phyloP scores from a whole-genome alignment of 2,888 invertebrate species.

The Amphipoea oculea region DNA sequence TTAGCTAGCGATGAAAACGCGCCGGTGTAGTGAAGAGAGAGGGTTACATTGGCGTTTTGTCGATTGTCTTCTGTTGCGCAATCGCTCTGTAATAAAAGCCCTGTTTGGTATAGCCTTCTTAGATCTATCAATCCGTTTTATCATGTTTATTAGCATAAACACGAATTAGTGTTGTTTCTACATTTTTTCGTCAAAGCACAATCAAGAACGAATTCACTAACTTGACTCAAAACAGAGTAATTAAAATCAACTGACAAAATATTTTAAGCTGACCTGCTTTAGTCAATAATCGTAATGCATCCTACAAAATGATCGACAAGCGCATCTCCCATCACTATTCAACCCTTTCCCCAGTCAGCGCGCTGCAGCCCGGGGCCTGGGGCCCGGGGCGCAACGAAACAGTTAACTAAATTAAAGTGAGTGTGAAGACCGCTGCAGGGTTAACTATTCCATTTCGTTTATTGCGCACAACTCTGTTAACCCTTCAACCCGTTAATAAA shows the following conservation, averaged over 20 bases:
- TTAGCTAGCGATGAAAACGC: slow-evolving; percentile 87
- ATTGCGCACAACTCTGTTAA: slow-evolving; percentile 87
- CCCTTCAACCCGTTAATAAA: slow-evolving; percentile 88
- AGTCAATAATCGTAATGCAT: slow-evolving; percentile 6
- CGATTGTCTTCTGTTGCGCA: slow-evolving; percentile 27
- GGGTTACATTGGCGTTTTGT: slow-evolving; percentile 22
- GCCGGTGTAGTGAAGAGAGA: slow-evolving; percentile 69
- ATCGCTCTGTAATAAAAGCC: no score
- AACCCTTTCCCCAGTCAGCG: slow-evolving; percentile 84
- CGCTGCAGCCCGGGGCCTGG: slow-evolving; percentile 77
- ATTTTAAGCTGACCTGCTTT: not conserved
- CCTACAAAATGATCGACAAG: slow-evolving; percentile 51
- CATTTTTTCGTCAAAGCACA: not conserved
- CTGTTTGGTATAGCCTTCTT: not conserved
- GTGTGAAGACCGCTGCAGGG: slow-evolving; percentile 90
- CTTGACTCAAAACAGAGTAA: not conserved
- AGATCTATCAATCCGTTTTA: not conserved
- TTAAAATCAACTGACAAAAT: not conserved
- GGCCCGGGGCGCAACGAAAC: slow-evolving; percentile 86
- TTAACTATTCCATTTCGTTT: slow-evolving; percentile 90
- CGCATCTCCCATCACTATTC: slow-evolving; percentile 74
- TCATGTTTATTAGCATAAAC: not conserved
- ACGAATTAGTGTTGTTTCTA: not conserved
- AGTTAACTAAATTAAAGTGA: slow-evolving; percentile 91
- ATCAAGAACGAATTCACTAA: not conserved